phyloP scores from a whole-genome alignment of 2,797 vertebrate genomes.

The Mormyrops attenuatus region DNA sequence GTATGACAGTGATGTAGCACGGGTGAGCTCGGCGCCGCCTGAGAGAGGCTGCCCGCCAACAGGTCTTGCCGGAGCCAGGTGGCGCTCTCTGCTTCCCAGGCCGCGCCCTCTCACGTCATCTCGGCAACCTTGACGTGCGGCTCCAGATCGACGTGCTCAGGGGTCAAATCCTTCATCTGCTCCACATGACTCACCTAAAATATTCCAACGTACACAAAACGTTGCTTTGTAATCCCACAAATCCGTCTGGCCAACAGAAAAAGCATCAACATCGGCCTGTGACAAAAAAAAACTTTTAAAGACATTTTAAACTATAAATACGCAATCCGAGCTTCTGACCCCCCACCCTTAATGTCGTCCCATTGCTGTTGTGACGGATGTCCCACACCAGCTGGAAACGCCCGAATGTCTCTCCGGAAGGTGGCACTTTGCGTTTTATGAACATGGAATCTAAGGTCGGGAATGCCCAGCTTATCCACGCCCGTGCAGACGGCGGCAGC shows the following conservation, averaged over 20 bases:
- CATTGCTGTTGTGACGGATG: slow-evolving; percentile 59
- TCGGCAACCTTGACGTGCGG: not conserved
- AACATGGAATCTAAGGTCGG: slow-evolving; percentile 70
- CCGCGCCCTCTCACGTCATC: not conserved
- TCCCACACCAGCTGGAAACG: slow-evolving; percentile 63
- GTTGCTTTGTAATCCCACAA: not conserved
- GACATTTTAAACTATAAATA: not conserved
- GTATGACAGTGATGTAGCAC: slow-evolving; percentile 62
- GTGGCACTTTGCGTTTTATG: slow-evolving; percentile 78
- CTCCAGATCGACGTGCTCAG: not conserved
- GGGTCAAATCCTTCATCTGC: not conserved
- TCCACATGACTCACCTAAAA: not conserved
- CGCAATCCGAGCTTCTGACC: not conserved
- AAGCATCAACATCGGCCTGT: not conserved
- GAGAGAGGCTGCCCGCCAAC: slow-evolving; percentile 60
- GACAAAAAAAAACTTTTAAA: not conserved
- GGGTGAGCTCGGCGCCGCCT: slow-evolving; percentile 40
- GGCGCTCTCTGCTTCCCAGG: slow-evolving; percentile 4
- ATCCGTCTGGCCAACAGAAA: not conserved
- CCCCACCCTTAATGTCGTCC: not conserved
- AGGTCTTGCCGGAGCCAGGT: slow-evolving; percentile 28
- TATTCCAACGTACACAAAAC: not conserved
- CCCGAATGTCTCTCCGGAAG: slow-evolving; percentile 44
- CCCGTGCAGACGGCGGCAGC: slow-evolving; percentile 52
- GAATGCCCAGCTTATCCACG: slow-evolving; percentile 83